A percentile compares a stretch with the other conserved stretches of the same genome.
Conservation (phyloP, 2,797 vertebrate species). For the Todus mexicanus region DNA sequence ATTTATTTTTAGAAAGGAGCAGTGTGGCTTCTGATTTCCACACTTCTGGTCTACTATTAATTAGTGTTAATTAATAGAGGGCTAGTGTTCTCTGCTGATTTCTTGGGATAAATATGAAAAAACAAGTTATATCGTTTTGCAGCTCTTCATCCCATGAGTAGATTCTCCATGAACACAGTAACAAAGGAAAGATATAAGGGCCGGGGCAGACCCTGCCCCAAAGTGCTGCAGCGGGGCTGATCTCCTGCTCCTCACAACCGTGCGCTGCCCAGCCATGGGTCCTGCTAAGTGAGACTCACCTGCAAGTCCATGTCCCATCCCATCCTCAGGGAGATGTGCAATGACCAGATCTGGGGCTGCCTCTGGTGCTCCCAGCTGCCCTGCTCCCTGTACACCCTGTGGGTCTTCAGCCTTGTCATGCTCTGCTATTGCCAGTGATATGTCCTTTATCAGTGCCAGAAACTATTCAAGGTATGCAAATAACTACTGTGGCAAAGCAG, state of each 20-base stretch:
- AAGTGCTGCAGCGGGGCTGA: too few species aligned
- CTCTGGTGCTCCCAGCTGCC: not conserved
- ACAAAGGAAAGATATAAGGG: not conserved
- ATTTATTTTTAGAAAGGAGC: not conserved
- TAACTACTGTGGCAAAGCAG: not conserved
- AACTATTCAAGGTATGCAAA: not conserved
- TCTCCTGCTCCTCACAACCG: not conserved
- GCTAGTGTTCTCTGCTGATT: not conserved
- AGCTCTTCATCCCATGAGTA: not conserved
- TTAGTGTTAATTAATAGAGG: not conserved
- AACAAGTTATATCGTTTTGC: not conserved
- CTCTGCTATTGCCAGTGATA: not conserved
- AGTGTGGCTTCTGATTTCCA: not conserved
- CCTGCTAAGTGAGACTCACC: not conserved
- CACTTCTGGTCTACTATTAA: not conserved
- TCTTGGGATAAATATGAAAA: not conserved
- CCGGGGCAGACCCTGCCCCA: not conserved
- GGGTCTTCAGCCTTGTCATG: accelerated
- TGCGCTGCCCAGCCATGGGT: not conserved
- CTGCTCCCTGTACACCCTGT: not conserved
- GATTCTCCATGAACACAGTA: not conserved
- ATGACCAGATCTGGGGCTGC: not conserved
- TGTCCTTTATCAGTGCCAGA: not conserved
- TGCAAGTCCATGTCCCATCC: not conserved
- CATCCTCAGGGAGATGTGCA: not conserved